Conservation (phyloP, 2,888 invertebrate genomes). For the Himalopsyche japonica region DNA sequence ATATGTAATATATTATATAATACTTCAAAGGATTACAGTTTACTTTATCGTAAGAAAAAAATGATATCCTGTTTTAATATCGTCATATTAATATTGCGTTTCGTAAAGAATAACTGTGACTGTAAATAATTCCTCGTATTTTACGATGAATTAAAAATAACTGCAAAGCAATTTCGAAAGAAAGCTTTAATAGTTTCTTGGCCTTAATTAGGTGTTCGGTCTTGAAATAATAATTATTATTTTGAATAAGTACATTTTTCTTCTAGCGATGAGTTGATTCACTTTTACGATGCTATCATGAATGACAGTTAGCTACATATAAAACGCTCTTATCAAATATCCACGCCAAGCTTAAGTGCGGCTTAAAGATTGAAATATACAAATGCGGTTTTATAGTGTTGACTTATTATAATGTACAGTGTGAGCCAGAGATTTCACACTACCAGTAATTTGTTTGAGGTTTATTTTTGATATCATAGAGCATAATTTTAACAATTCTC, state of each 20-base stretch:
- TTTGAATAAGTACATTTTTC: neutral
- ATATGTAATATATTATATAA: too few species aligned
- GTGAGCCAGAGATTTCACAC: neutral
- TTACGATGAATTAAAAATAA: too few species aligned
- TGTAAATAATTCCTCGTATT: too few species aligned
- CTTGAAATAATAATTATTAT: neutral
- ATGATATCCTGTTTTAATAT: too few species aligned
- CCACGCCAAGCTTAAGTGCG: neutral
- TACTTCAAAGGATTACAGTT: too few species aligned
- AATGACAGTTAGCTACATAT: neutral
- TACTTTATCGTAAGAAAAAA: too few species aligned
- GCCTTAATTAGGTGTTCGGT: neutral
- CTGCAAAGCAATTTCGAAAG: neutral
- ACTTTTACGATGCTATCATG: neutral
- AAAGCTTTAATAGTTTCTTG: neutral
- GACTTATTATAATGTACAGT: neutral
- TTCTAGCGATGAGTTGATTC: neutral
- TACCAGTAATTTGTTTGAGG: too few species aligned
- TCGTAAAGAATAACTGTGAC: too few species aligned
- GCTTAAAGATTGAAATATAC: neutral
- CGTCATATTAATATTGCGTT: too few species aligned
- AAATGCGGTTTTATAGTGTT: neutral
- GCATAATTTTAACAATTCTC: too few species aligned
- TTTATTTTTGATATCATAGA: too few species aligned
- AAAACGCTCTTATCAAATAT: neutral